These are phyloP conservation scores for Eira barbara DNA, from an alignment of 2,113 vertebrate species.

Conservation along the genomic window DNA sequence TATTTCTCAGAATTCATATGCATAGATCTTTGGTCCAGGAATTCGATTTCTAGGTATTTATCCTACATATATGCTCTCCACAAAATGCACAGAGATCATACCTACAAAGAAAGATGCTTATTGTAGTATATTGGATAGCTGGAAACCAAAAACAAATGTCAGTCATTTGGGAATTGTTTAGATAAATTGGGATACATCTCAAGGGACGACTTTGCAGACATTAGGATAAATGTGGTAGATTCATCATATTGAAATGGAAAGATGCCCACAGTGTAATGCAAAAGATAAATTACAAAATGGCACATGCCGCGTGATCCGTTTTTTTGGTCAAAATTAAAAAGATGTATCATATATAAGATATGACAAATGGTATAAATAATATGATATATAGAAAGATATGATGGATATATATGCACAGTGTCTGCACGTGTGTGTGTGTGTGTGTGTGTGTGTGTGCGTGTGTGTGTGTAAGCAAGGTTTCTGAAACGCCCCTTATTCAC, in stretches of 20 bases:
- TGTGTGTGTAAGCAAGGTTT: not conserved
- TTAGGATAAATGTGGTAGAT: not conserved
- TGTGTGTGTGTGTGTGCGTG: too few species aligned
- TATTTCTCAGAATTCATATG: not conserved
- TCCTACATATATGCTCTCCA: not conserved
- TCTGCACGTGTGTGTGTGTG: rapidly evolving
- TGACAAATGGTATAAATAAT: not conserved
- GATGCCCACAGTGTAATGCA: not conserved
- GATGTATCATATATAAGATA: not conserved
- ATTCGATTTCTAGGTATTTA: not conserved
- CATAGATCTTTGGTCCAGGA: not conserved
- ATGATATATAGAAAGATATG: not conserved
- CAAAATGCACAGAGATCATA: not conserved
- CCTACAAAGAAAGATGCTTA: not conserved
- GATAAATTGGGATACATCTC: not conserved
- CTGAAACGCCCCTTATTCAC: not conserved
- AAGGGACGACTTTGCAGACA: not conserved
- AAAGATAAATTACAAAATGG: not conserved
- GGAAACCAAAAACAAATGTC: not conserved
- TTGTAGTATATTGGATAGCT: not conserved
- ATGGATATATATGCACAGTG: not conserved
- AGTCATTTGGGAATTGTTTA: not conserved
- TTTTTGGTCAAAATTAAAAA: constrained; percentile 15
- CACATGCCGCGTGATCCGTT: not conserved
- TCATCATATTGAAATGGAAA: constrained; percentile 30